phyloP scores from a whole-genome alignment of 2,888 invertebrate species.

The Scaptomyza reducta region DNA sequence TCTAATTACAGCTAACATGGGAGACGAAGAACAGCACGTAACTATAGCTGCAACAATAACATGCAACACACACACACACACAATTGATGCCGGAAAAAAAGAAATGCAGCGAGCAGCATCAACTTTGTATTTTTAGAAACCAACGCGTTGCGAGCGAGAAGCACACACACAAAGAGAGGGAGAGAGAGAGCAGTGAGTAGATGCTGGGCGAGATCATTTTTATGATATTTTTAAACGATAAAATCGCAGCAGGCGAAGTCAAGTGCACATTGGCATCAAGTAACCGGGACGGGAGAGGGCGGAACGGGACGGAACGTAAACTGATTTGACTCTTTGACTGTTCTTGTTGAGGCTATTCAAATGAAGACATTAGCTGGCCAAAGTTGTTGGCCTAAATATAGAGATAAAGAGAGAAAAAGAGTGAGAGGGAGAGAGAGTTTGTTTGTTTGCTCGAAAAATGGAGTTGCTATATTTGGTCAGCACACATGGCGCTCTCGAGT shows the following conservation, averaged over 20 bases:
- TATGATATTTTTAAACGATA: conserved; percentile 74
- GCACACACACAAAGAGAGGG: conserved; percentile 14
- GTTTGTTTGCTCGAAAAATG: conserved; percentile 14
- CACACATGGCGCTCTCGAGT: conserved; percentile 52
- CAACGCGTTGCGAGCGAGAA: conserved; percentile 60
- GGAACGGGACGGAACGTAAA: neutral
- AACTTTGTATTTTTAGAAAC: conserved; percentile 64
- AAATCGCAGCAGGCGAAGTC: conserved; percentile 72
- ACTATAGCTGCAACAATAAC: conserved; percentile 65
- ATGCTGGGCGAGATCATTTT: conserved; percentile 50
- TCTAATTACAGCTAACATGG: conserved; percentile 50
- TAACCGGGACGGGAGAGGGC: conserved; percentile 47
- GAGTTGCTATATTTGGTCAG: conserved; percentile 56
- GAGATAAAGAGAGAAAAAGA: conserved; percentile 2
- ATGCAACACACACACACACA: too few relatives aligned
- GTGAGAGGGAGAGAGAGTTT: neutral
- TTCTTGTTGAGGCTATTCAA: conserved; percentile 37
- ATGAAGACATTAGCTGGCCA: conserved; percentile 68
- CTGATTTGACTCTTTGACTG: conserved; percentile 13
- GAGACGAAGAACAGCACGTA: conserved; percentile 50
- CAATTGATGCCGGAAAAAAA: conserved; percentile 46
- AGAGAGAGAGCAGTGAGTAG: conserved; percentile 26
- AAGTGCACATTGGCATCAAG: conserved; percentile 76
- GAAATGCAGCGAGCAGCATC: conserved; percentile 30
- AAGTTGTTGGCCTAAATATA: conserved; percentile 67